Evolutionary conservation across 2,797 vertebrate genomes (phyloP), one percentile per base, ranked within the genome.

Genomic region (Falco rusticolus): DNA sequence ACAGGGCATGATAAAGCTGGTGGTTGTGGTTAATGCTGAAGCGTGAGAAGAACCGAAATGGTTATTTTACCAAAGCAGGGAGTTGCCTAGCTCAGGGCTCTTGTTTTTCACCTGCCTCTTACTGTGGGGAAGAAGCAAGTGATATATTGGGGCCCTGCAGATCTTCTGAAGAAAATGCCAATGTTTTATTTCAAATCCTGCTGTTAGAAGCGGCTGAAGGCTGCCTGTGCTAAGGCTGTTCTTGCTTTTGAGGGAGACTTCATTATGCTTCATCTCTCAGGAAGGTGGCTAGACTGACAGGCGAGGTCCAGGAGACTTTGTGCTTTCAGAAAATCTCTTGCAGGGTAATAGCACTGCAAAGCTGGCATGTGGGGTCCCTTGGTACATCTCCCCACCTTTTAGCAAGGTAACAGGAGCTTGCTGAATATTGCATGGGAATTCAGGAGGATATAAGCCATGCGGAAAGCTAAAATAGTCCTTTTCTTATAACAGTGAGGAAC

Each of bases 401-500:
- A 53, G 31, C 41, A 25, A 13, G 24, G 41, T 79, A 20, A 48
- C 16, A 41, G 60, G 33, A 45, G 31, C 9, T 65, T 65, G 16
- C 29, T 54, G 57, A 43, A 8, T 61, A 31, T 47, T 0, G 0
- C 1, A 1, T 66, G 45, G 39, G 45, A 80, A n/a, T 86, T 85
- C 24, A 18, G 29, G 34, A 83, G 1, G 3, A 3, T 3, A 0
- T 33, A 59, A 17, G 43, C 45, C 20, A 33, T 0, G 0, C 6
- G 17, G 50, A 76, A 71, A 72, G 37, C 31, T 76, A 33, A 79
- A 92, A 16, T 25, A 87, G 12, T 61, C 16, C 21, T 69, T 33
- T 65, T 54, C 29, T 63, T 75, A 7, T 66, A 51, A 43, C 21
- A 81, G 61, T 1, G 1, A 60, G 37, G 54, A 28, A 13, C 16